phyloP scores from a whole-genome alignment of 2,797 vertebrate species.

The Ptychobarbus kaznakovi region DNA sequence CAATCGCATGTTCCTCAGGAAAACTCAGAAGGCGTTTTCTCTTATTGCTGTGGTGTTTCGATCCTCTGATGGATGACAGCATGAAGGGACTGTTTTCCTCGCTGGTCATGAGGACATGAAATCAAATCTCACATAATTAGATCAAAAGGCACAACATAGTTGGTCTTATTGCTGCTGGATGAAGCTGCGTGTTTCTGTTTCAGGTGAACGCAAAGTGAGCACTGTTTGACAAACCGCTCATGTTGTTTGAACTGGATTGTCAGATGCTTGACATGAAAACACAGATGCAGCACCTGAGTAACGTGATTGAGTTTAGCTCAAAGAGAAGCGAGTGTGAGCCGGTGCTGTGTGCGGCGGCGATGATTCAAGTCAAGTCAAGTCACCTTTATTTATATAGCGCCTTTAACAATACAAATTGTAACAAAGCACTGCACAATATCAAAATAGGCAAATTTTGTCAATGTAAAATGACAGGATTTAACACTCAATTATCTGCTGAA shows the following conservation, averaged over 20 bases:
- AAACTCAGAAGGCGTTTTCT: not conserved
- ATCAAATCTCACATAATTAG: slow-evolving; percentile 38
- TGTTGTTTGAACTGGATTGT: not conserved
- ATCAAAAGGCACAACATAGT: slow-evolving; percentile 1
- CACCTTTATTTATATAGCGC: too few species aligned
- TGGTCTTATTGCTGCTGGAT: not conserved
- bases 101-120: slow-evolving; percentile 13
- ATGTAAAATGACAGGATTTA: too few species aligned
- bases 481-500: too few species aligned
- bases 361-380: too few species aligned
- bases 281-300: not conserved
- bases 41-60: too few species aligned
- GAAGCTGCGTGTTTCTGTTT: not conserved
- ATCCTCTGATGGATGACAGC: not conserved
- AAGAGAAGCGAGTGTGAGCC: not conserved
- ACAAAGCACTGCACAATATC: too few species aligned
- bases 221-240: not conserved
- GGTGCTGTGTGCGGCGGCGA: slow-evolving; percentile 47
- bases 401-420: too few species aligned
- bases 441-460: too few species aligned
- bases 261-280: not conserved
- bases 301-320: not conserved
- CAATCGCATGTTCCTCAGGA: not conserved
- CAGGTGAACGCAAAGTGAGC: not conserved
- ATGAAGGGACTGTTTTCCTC: not conserved